These are phyloP conservation scores for Athetis lepigone DNA, from an alignment of 2,888 invertebrate genomes.

Conservation along the genomic window DNA sequence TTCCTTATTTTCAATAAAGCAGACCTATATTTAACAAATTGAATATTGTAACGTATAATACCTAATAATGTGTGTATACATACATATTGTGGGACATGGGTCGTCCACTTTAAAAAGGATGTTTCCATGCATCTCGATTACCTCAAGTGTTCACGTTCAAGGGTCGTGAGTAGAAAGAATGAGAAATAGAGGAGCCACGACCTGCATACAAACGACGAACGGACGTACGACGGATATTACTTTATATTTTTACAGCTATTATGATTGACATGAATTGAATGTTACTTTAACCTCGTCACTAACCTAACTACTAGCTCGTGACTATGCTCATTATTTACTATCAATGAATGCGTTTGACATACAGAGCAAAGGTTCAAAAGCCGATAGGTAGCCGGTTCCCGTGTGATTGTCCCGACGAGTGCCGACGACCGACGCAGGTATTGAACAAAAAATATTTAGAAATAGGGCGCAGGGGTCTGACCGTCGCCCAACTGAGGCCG, in stretches of 20 bases:
- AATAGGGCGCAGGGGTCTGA: constrained; percentile 76
- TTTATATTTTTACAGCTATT: constrained; percentile 34
- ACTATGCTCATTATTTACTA: constrained; percentile 23
- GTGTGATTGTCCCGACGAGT: constrained; percentile 80
- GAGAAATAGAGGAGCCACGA: constrained; percentile 7
- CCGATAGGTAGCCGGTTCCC: constrained; percentile 78
- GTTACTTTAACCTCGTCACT: constrained; percentile 45
- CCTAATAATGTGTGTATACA: no score
- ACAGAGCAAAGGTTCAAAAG: constrained; percentile 44
- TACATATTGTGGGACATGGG: not conserved
- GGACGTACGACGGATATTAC: constrained; percentile 24
- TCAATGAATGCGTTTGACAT: constrained; percentile 31
- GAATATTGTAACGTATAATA: constrained; percentile 1
- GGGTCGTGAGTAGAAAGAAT: constrained; percentile 20
- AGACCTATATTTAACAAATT: not conserved
- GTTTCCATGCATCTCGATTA: constrained; percentile 40
- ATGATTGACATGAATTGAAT: constrained; percentile 43
- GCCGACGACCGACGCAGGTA: constrained; percentile 71
- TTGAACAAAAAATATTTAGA: constrained; percentile 76
- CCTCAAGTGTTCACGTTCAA: constrained; percentile 28
- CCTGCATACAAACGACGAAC: constrained; percentile 19
- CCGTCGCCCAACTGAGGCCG: constrained; percentile 73
- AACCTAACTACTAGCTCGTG: constrained; percentile 23
- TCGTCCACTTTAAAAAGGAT: constrained; percentile 26
- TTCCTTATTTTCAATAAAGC: constrained; percentile 26